Conservation (phyloP, 2,113 vertebrate species). For the Rhinoptilus africanus region DNA sequence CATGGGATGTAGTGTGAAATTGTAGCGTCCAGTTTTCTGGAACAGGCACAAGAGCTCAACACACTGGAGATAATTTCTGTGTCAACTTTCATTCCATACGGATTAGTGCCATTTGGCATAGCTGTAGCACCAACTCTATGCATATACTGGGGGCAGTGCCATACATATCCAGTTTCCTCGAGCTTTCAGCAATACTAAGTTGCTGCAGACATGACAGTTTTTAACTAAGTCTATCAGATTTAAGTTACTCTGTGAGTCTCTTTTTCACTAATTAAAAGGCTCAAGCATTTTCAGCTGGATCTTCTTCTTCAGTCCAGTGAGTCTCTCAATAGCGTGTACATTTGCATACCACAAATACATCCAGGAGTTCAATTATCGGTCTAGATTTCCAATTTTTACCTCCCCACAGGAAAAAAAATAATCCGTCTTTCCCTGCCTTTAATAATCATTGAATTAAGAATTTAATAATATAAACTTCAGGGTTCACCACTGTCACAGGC, state of each 20-base stretch:
- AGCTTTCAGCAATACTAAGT: neutral
- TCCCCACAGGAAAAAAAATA: neutral
- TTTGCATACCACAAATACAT: neutral
- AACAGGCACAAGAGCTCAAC: neutral
- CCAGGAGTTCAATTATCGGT: neutral
- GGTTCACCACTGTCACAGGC: neutral
- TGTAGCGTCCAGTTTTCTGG: neutral
- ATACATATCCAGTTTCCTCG: neutral
- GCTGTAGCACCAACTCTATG: neutral
- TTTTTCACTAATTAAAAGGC: neutral
- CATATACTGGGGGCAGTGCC: neutral
- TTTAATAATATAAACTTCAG: neutral
- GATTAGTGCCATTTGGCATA: neutral
- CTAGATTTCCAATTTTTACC: neutral
- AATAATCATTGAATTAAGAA: neutral
- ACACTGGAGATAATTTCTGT: neutral
- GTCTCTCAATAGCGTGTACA: neutral
- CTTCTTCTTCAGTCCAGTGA: neutral
- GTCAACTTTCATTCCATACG: neutral
- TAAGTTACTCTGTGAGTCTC: neutral
- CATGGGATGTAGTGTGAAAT: neutral
- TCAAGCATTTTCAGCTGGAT: neutral
- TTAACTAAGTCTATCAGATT: neutral
- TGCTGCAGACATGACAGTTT: neutral
- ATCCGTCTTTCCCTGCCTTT: neutral